Conservation (phyloP, 2,113 vertebrate species). For the Rhadina sibilatrix region DNA sequence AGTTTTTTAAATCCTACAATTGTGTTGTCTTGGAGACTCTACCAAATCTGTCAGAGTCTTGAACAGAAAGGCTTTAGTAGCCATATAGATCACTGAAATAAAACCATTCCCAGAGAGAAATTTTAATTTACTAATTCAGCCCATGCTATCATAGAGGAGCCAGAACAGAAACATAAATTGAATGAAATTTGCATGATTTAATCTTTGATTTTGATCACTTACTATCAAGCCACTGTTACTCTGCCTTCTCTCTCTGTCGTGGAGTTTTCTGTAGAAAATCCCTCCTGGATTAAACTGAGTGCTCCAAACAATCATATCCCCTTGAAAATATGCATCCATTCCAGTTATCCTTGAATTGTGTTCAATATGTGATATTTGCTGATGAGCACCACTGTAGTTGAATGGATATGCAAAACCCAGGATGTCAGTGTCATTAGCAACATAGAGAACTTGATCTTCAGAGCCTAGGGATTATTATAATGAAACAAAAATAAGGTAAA, state of each 20-base stretch:
- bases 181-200: not conserved
- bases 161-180: not conserved
- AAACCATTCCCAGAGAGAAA: not conserved
- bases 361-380: conserved; percentile 93
- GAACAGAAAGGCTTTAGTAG: not conserved
- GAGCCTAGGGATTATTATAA: conserved; percentile 88
- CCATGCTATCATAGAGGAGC: not conserved
- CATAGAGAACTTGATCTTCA: conserved; percentile 98
- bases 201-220: conserved; percentile 73
- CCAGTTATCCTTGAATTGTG: conserved; percentile 97
- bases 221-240: conserved; percentile 90
- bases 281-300: conserved; percentile 98
- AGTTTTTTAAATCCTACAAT: not conserved
- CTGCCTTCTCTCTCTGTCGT: conserved; percentile 86
- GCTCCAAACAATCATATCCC: conserved; percentile 97
- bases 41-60: not conserved
- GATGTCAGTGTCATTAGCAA: conserved; percentile 99
- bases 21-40: not conserved
- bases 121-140: not conserved
- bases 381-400: conserved; percentile 93
- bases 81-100: not conserved
- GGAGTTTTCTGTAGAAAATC: conserved; percentile 93
- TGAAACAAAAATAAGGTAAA: conserved; percentile 80
- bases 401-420: conserved; percentile 98
- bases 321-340: conserved; percentile 93